Evolutionary conservation across 2,113 vertebrate genomes (phyloP), one percentile per base, ranked within the genome.

Genomic region (Colius striatus): DNA sequence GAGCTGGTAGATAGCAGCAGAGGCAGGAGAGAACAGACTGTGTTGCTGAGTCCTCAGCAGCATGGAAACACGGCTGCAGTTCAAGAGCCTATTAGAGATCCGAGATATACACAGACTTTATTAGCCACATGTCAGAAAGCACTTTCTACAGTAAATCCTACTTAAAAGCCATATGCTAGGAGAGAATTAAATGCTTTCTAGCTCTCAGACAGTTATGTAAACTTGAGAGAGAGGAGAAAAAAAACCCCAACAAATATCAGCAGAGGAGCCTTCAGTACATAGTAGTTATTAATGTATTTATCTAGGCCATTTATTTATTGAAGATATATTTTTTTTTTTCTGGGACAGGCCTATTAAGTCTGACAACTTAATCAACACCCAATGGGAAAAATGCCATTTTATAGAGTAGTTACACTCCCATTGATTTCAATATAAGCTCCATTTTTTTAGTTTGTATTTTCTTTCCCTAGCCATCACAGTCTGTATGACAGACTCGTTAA

Each of bases 401-500:
- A 90, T 89, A 70, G 84, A 83, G 92, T 86, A 89, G 74, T 95
- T 94, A 90, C 89, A 91, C 51, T 96, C 86, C 77, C 95, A 96
- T 89, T 95, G 95, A 97, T 97, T 96, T 97, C 34, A 20, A 67
- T 94, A 88, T 95, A 94, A 90, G 82, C 88, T 95, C 84, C 21
- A 48, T 79, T 79, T 96, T 96, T 94, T 96, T 90, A 87, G 91
- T 91, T 96, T 82, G 66, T 53, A 43, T 65, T 86, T 92, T 94
- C 55, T 65, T 81, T 74, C 80, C 84, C 58, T 36, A 58, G 51
- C 30, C 57, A 73, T 90, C 93, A 67, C 61, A 87, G 65, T 77
- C 78, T 87, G 89, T 96, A 97, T 97, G 94, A 90, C 94, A 97
- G 90, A 50, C 87, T 97, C 72, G 27, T 96, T 97, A 97, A 84